Evolutionary conservation across 2,113 vertebrate genomes (phyloP).

Genomic region (Oryzias melastigma): DNA sequence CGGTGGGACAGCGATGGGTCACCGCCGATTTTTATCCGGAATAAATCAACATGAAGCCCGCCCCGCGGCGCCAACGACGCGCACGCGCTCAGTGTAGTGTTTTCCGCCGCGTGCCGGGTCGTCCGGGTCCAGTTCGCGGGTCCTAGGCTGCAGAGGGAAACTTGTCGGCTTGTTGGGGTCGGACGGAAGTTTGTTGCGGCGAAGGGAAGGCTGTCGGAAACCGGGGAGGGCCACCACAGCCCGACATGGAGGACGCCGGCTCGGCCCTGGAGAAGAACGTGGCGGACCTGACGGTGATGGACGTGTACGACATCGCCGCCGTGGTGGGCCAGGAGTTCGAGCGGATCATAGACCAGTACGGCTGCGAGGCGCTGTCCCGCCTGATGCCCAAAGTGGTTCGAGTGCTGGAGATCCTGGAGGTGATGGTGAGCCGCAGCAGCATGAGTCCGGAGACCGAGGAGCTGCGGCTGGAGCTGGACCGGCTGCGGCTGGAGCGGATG

Average conservation of each 20-base stretch:
- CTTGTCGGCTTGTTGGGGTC: slow-evolving; percentile 27
- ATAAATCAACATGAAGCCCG: slow-evolving; percentile 11
- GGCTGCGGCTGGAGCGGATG: slow-evolving; percentile 87
- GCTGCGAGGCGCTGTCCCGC: slow-evolving; percentile 90
- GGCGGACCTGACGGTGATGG: slow-evolving; percentile 94
- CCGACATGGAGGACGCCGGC: slow-evolving; percentile 79
- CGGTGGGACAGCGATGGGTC: slow-evolving; percentile 56
- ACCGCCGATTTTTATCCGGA: slow-evolving; percentile 15
- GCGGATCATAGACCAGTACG: slow-evolving; percentile 93
- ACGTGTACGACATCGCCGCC: slow-evolving; percentile 96
- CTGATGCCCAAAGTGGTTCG: slow-evolving; percentile 98
- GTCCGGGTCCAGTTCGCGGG: neutral
- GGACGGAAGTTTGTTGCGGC: slow-evolving; percentile 52
- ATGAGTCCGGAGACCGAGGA: slow-evolving; percentile 92
- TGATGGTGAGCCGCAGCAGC: slow-evolving; percentile 90
- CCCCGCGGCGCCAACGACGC: neutral
- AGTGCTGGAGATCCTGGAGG: slow-evolving; percentile 95
- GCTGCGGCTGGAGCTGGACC: slow-evolving; percentile 93
- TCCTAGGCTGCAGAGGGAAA: neutral
- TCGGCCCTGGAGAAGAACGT: slow-evolving; percentile 92
- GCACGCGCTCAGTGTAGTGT: neutral
- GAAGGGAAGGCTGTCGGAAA: slow-evolving; percentile 42
- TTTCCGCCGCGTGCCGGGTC: neutral
- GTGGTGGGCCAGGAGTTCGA: slow-evolving; percentile 97
- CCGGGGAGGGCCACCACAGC: slow-evolving; percentile 30